Evolutionary conservation across 2,797 vertebrate species (phyloP), one percentile per base, ranked within the genome.

Genomic region (Vipera ursinii): DNA sequence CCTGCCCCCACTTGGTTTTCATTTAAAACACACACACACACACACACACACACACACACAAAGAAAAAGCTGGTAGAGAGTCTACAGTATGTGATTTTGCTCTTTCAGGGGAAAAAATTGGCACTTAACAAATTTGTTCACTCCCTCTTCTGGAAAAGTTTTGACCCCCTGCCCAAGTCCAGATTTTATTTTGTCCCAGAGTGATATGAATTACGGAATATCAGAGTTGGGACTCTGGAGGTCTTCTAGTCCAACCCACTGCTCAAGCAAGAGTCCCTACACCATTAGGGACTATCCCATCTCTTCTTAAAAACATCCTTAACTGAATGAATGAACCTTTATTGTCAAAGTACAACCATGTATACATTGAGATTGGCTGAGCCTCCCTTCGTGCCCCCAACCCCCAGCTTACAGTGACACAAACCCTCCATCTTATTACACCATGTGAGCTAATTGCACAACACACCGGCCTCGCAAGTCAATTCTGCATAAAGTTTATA

Each of bases 1-100:
- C 28, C n/a, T 26, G 78, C 28, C 15, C 12, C 56, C 20, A 28
- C 73, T 78, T 44, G 17, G 2, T 38, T 82, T 78, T 44, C 3
- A 0, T 55, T 13, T 14, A 28, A 38, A 24, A 14, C 6, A 55
- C n/a, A 1, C n/a, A 1, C 9, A 0, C 12, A 38, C 38, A 38
- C 38, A 38, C 63, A 12, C 28, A 69, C n/a, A 1, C 9, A 0
- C 12, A 38, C 38, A 38, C 38, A 38, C 63, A 12, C 28, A 69
- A 69, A 32, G 26, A 14, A 38, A 12, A 24, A 5, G 38, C 4
- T 14, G 48, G 38, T 73, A 10, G 22, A 65, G 9, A 28, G n/a
- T 17, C 44, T 53, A 2, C 55, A 24, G 2, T 17, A 73, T 17
- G 1, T 57, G 5, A 0, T 44, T 38, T 87, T 57, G 32, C n/a